Conservation (phyloP, 2,888 invertebrate genomes). For the Parelbella ahira region DNA sequence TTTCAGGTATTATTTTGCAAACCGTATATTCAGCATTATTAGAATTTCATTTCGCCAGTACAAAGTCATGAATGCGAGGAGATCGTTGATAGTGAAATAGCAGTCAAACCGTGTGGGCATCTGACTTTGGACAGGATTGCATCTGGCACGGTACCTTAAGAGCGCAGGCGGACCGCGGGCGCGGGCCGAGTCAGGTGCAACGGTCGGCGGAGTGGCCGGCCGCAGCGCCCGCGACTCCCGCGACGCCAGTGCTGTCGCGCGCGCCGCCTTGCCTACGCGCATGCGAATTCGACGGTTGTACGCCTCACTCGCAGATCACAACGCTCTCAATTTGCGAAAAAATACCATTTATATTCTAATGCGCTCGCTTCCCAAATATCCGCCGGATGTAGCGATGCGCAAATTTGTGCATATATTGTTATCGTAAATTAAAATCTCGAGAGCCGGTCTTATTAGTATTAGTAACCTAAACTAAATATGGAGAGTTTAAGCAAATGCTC, state of each 20-base stretch:
- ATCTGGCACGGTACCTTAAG: constrained; percentile 42
- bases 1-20: no score
- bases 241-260: constrained; percentile 61
- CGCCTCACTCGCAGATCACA: constrained; percentile 51
- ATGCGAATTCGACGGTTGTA: constrained; percentile 42
- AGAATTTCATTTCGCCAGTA: no score
- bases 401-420: not conserved
- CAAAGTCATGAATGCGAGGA: no score
- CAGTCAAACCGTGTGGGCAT: constrained; percentile 36
- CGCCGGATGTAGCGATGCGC: constrained; percentile 30
- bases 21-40: no score
- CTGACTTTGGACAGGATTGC: constrained; percentile 34
- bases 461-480: constrained; percentile 13
- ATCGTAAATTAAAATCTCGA: constrained; percentile 5
- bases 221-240: constrained; percentile 27
- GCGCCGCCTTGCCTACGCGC: constrained; percentile 69
- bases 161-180: constrained; percentile 43
- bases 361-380: constrained; percentile 48
- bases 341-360: constrained; percentile 49
- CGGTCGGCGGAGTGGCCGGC: constrained; percentile 43
- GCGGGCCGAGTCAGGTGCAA: constrained; percentile 64
- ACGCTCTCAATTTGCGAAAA: constrained; percentile 41
- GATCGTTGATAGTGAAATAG: constrained; percentile 31
- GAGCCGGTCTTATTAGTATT: constrained; percentile 5
- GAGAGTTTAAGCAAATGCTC: constrained; percentile 19